Evolutionary conservation across 35 echinoderm and acorn worm genomes (phyloP), one percentile per base, ranked within the genome.

Genomic region (Stichopus chloronotus): DNA sequence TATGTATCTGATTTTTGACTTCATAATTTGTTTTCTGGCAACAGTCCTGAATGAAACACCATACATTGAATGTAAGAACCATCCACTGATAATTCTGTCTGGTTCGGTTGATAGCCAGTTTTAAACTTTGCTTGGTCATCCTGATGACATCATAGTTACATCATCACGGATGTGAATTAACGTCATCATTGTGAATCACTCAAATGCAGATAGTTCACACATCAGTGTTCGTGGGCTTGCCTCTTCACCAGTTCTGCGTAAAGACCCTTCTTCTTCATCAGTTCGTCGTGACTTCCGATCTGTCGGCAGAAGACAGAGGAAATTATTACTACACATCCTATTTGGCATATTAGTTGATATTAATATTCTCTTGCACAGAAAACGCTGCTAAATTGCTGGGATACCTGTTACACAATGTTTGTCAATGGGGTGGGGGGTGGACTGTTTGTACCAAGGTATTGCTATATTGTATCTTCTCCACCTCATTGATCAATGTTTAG

Each of bases 201-300:
- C 17, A 7, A 16, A 16, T 7, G 16, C 7, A 0, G 69, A 13
- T 71, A 3, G 23, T 21, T 20, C 6, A 5, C 7, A n/a, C 23
- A 25, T 69, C 61, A 71, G n/a, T 63, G 58, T 54, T 89, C 87
- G 16, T 89, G 25, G 10, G 93, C 72, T 86, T 98, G 97, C 61
- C 87, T 54, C 61, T 95, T 92, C 7, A 98, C 93, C 69, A 98
- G 87, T 20, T 98, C 97, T 55, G 95, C 92, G 69, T 98, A 98
- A 17, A 98, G 72, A n/a, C 97, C 97, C 7, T 93, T 96, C 76
- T 95, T 98, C 92, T 91, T 94, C 84, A 96, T 78, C 54, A 98
- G 92, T 59, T 94, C 93, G 11, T 93, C 63, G 68, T 98, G 97
- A 79, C 84, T 98, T 20, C 97, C 97, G 88, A 98, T 93, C 97